A percentile compares a stretch with the other conserved stretches of the same genome.
phyloP scores from a whole-genome alignment of 2,113 vertebrate species.

The Callocephalon fimbriatum region DNA sequence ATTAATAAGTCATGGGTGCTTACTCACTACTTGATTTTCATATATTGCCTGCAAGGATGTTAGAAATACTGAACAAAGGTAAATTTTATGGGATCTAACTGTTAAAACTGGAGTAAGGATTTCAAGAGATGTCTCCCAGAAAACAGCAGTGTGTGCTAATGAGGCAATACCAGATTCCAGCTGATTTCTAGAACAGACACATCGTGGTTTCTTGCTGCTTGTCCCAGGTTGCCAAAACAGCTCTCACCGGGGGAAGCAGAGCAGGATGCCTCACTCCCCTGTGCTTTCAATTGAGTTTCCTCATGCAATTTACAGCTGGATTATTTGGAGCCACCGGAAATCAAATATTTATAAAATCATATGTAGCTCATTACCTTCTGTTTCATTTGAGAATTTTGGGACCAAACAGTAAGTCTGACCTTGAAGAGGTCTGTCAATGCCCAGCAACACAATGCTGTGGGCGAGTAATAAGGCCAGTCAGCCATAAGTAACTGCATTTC shows the following conservation, averaged over 20 bases:
- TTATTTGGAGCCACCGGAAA: neutral
- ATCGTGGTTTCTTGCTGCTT: fast-evolving
- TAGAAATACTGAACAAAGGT: neutral
- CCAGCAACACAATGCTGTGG: neutral
- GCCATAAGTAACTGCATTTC: neutral
- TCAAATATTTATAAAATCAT: constrained; percentile 55
- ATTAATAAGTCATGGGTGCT: neutral
- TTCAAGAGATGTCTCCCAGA: neutral
- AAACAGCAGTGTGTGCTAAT: neutral
- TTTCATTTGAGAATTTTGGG: neutral
- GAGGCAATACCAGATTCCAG: neutral
- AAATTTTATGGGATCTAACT: neutral
- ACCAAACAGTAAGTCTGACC: neutral
- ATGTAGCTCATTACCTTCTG: constrained; percentile 24
- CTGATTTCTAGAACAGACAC: neutral
- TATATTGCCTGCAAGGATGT: neutral
- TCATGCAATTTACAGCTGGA: neutral
- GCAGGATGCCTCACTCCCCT: neutral
- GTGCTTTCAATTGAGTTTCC: neutral
- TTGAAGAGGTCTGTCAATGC: neutral
- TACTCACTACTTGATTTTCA: neutral
- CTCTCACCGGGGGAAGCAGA: neutral
- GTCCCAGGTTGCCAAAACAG: neutral
- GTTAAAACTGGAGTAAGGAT: neutral
- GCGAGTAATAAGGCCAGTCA: neutral